Evolutionary conservation across 2,888 invertebrate species (phyloP).

Genomic region (Arrhopalites spinosus): DNA sequence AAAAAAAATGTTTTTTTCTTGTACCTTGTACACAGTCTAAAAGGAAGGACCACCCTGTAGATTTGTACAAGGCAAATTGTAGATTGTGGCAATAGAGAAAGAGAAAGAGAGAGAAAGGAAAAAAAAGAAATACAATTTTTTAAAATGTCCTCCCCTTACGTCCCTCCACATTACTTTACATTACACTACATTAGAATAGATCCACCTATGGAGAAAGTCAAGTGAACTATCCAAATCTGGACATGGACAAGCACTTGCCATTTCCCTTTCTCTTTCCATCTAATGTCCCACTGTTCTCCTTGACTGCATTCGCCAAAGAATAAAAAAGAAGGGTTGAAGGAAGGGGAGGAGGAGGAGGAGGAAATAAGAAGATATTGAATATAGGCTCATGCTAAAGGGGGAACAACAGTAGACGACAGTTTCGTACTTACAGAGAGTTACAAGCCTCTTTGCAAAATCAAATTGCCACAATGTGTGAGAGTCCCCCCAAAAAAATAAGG

Average conservation of each 20-base stretch:
- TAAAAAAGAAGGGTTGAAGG: neutral
- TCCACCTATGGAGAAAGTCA: conserved; percentile 15
- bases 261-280: conserved; percentile 14
- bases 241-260: conserved; percentile 28
- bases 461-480: neutral
- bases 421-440: neutral
- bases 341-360: neutral
- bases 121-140: neutral
- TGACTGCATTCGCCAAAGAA: no score
- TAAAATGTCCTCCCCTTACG: neutral
- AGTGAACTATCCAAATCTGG: conserved; percentile 13
- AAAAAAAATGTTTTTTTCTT: no score
- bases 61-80: no score
- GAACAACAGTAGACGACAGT: neutral
- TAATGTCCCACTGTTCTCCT: neutral
- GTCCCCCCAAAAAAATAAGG: neutral
- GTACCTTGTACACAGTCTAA: no score
- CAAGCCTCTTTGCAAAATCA: conserved; percentile 1
- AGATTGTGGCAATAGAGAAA: no score
- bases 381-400: neutral
- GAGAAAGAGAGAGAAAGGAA: neutral
- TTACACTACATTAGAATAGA: conserved; percentile 21
- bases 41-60: no score
- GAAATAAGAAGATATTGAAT: neutral
- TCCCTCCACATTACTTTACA: conserved; percentile 16